Conservation (phyloP, 2,888 invertebrate genomes). For the Zelleria hepariella region DNA sequence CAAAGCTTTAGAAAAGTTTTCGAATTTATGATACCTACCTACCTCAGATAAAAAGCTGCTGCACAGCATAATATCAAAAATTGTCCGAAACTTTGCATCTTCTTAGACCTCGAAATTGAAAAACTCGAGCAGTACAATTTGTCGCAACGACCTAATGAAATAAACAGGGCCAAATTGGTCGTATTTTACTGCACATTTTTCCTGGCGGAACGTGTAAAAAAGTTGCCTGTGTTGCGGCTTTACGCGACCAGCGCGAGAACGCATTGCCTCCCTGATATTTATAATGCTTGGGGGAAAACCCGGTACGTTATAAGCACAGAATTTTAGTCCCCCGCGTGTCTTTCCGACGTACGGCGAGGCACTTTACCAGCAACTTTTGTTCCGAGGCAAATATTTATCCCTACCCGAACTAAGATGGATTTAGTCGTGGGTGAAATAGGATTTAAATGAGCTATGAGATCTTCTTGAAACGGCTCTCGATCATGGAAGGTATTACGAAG, state of each 20-base stretch:
- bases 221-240: background rate
- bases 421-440: background rate
- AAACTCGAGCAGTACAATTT: no score
- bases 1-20: no score
- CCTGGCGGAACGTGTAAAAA: background rate
- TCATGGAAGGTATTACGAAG: background rate
- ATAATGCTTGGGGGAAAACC: constrained; percentile 46
- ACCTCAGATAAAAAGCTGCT: no score
- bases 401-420: background rate
- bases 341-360: constrained; percentile 24
- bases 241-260: background rate
- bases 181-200: background rate
- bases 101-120: no score
- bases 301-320: constrained; percentile 36
- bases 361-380: constrained; percentile 26
- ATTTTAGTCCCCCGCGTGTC: constrained; percentile 44
- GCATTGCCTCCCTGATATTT: constrained; percentile 30
- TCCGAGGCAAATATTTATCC: constrained; percentile 16
- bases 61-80: no score
- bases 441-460: background rate
- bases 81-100: no score
- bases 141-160: background rate
- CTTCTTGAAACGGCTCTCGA: background rate
- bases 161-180: background rate
- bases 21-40: no score